Evolutionary conservation across 2,888 invertebrate genomes (phyloP), one percentile per base, ranked within the genome.

Genomic region (Xanthorhoe designata): DNA sequence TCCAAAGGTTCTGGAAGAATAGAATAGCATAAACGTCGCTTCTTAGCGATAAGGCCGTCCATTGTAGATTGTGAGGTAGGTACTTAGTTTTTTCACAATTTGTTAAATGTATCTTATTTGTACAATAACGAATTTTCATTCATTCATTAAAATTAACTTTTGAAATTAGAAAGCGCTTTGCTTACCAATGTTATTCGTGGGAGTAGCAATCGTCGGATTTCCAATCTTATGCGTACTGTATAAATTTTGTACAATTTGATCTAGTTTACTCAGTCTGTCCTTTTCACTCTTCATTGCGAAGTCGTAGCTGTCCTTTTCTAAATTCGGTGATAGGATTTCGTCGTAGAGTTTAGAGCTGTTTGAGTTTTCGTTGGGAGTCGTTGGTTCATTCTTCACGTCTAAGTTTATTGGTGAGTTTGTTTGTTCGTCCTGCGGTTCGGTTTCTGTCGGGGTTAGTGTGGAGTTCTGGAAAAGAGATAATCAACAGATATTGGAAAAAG

Each of bases 231-330:
- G 92, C 9, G 90, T 90, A 61, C 89, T 92, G 49, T 92, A 92
- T 69, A 93, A 71, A 69, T 92, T 93, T 79, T 92, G 90, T 0
- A 93, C 92, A 6, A 93, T 93, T 72, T 92, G 92, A 52, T 93
- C 93, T 59, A 93, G 68, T 74, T 91, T 93, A 70, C 92, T 93
- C 29, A 93, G 76, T 82, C 90, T 86, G 51, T 92, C 91, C 68
- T 86, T 90, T 64, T 91, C 90, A 61, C 70, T 85, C 62, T 79
- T 84, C 8, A 66, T 72, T 32, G 82, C 72, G 32, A 78, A 80
- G 52, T 86, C 83, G 10, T 74, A 51, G 72, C 71, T 58, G 64
- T 72, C 71, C 78, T 82, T 78, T 76, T 88, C 63, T 72, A 77
- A 51, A 19, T 73, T 78, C 6, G 83, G 83, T 7, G 83, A 79